phyloP scores from a whole-genome alignment of 2,113 vertebrate genomes.

The Rhinopomastus cyanomelas region DNA sequence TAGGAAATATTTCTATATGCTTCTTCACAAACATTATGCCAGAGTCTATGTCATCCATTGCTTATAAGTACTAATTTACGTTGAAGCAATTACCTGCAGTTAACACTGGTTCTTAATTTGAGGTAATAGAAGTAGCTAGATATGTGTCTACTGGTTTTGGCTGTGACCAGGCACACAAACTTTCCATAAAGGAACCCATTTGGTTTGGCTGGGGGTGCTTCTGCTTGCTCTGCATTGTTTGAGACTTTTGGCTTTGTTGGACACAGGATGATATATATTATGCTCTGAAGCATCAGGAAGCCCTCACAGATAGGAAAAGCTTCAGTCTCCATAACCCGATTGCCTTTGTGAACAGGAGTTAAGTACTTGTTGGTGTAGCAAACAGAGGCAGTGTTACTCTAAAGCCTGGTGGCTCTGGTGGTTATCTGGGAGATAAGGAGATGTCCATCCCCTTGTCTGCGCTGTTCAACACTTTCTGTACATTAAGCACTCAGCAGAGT shows the following conservation, averaged over 20 bases:
- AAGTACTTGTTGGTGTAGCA: neutral
- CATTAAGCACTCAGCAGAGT: neutral
- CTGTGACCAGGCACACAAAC: neutral
- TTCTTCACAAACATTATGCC: neutral
- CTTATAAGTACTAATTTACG: neutral
- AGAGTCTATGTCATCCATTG: neutral
- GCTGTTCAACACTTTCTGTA: neutral
- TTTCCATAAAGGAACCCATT: neutral
- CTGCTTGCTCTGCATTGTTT: neutral
- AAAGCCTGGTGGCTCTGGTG: neutral
- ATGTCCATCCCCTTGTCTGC: neutral
- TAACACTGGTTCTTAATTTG: neutral
- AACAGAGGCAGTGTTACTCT: neutral
- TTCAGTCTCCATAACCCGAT: neutral
- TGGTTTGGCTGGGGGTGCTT: neutral
- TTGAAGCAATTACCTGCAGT: neutral
- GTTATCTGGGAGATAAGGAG: neutral
- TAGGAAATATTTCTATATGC: neutral
- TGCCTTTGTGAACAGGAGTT: neutral
- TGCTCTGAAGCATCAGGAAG: neutral
- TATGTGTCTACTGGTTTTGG: neutral
- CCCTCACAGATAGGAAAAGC: neutral
- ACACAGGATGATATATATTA: neutral
- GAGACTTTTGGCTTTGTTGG: neutral
- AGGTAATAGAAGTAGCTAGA: neutral